These are phyloP conservation scores for Papilio aristodemus DNA, from an alignment of 1,140 invertebrate genomes.

Conservation along the genomic window DNA sequence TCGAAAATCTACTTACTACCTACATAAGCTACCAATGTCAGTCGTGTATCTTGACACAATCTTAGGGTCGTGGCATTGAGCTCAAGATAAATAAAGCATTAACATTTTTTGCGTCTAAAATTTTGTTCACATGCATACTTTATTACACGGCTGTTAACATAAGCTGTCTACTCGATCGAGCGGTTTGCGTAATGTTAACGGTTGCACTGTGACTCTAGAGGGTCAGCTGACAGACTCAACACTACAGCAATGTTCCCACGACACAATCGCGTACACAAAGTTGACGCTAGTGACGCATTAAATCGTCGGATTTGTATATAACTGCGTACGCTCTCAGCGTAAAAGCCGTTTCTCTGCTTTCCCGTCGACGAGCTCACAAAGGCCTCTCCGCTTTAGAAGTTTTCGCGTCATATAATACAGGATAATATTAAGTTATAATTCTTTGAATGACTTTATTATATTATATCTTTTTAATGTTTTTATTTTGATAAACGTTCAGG, in stretches of 20 bases:
- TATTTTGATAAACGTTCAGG: neutral
- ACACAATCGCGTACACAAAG: constrained; percentile 52
- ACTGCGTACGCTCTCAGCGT: constrained; percentile 36
- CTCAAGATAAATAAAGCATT: constrained; percentile 54
- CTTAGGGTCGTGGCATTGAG: constrained; percentile 95
- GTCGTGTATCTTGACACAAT: constrained; percentile 96
- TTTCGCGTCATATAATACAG: constrained; percentile 11
- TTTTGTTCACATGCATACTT: constrained; percentile 9
- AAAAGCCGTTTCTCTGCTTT: constrained; percentile 23
- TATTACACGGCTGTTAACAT: constrained; percentile 20
- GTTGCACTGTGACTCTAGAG: constrained; percentile 53
- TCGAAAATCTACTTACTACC: neutral
- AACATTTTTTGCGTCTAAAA: constrained; percentile 42
- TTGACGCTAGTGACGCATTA: constrained; percentile 49
- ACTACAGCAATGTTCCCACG: constrained; percentile 60
- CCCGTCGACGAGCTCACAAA: constrained; percentile 5
- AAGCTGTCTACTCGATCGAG: constrained; percentile 29
- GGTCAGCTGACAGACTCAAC: constrained; percentile 55
- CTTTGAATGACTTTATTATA: constrained; percentile 2
- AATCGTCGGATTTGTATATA: constrained; percentile 51
- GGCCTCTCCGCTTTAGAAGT: neutral
- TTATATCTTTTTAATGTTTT: neutral
- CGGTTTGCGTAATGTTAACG: constrained; percentile 24
- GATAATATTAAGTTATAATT: constrained; percentile 7
- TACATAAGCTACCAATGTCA: constrained; percentile 85